These are phyloP conservation scores for Diadromus collaris DNA, from an alignment of 2,888 invertebrate species.

Conservation along the genomic window DNA sequence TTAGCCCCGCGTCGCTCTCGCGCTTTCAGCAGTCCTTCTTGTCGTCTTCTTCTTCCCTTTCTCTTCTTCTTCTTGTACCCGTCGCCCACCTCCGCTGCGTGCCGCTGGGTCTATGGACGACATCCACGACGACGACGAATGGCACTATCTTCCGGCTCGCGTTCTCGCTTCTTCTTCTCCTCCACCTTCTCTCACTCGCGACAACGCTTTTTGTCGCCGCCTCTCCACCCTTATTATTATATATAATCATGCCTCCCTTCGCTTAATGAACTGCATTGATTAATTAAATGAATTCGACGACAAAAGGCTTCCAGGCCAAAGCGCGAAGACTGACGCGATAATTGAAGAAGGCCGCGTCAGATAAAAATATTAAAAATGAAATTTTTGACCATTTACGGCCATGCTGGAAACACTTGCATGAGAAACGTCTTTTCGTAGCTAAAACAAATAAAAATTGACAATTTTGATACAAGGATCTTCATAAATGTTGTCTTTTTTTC, in stretches of 20 bases:
- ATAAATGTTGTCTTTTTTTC: background rate
- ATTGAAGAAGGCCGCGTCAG: background rate
- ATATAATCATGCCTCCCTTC: slow-evolving; percentile 13
- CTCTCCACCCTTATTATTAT: slow-evolving; percentile 37
- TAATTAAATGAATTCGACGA: slow-evolving; percentile 64
- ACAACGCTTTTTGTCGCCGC: slow-evolving; percentile 28
- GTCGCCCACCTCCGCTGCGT: slow-evolving; percentile 16
- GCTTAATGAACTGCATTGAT: slow-evolving; percentile 67
- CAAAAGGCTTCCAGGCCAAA: background rate
- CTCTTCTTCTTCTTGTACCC: slow-evolving; percentile 12
- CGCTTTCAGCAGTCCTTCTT: slow-evolving; percentile 17
- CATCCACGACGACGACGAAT: slow-evolving; percentile 38
- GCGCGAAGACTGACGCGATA: background rate
- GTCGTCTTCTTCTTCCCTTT: slow-evolving; percentile 25
- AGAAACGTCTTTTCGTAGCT: background rate
- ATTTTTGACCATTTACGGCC: background rate
- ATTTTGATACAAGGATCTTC: background rate
- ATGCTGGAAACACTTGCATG: background rate
- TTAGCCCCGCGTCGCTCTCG: slow-evolving; percentile 42
- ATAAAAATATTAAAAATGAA: background rate
- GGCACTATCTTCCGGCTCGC: slow-evolving; percentile 2
- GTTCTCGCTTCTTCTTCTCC: slow-evolving; percentile 10
- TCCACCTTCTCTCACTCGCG: slow-evolving; percentile 1
- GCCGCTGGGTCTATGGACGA: slow-evolving; percentile 24
- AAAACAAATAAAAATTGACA: background rate